These are phyloP conservation scores for Corythornis vintsioides DNA, from an alignment of 2,113 vertebrate species.

Conservation along the genomic window DNA sequence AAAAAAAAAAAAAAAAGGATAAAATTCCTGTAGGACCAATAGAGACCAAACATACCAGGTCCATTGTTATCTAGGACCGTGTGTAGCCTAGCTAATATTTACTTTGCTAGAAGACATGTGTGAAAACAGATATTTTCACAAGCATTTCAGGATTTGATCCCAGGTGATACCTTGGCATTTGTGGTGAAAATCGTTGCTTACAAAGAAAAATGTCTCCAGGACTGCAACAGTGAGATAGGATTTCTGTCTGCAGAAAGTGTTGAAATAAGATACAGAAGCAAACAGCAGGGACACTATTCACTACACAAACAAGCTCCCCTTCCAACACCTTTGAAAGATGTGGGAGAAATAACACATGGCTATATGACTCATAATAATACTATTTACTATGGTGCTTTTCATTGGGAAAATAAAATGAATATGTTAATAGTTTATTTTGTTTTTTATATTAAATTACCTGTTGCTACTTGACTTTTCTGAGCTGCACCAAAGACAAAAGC, in stretches of 20 bases:
- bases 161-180: slow-evolving; percentile 10
- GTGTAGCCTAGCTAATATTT: slow-evolving; percentile 1
- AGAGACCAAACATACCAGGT: neutral
- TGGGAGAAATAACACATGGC: slow-evolving; percentile 28
- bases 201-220: slow-evolving; percentile 14
- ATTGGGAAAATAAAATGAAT: neutral
- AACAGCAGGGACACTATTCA: slow-evolving; percentile 22
- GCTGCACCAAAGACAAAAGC: neutral
- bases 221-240: neutral
- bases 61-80: neutral
- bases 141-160: slow-evolving; percentile 40
- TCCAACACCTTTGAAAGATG: slow-evolving; percentile 34
- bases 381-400: neutral
- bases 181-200: slow-evolving; percentile 20
- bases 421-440: neutral
- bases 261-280: slow-evolving; percentile 25
- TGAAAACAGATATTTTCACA: slow-evolving; percentile 57
- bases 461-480: neutral
- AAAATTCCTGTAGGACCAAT: neutral
- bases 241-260: slow-evolving; percentile 15
- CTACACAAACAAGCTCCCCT: slow-evolving; percentile 34
- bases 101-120: slow-evolving; percentile 2
- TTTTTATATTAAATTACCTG: neutral
- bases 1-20: neutral
- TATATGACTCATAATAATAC: neutral